Percentiles rank a stretch among this genome's conserved stretches.
Conservation (phyloP, 2,113 vertebrate species). For the Aptenodytes forsteri region DNA sequence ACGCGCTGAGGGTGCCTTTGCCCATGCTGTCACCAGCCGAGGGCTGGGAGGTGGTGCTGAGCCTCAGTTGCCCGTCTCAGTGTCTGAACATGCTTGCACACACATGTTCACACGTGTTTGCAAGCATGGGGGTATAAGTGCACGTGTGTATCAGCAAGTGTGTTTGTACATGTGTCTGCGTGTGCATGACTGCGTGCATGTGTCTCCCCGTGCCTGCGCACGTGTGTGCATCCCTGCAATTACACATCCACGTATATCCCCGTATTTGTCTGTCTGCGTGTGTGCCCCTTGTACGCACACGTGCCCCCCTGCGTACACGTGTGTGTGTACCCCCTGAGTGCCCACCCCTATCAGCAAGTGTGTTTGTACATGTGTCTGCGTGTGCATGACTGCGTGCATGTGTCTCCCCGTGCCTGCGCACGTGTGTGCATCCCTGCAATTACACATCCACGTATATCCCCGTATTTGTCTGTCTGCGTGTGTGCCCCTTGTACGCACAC, state of each 20-base stretch:
- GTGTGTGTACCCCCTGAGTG: neutral
- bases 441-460: neutral
- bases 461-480: accelerated
- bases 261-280: accelerated
- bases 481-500: neutral
- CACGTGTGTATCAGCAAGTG: neutral
- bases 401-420: neutral
- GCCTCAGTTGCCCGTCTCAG: accelerated
- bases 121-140: neutral
- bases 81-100: neutral
- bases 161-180: accelerated
- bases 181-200: too few species aligned
- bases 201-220: neutral
- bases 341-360: neutral
- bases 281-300: neutral
- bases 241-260: neutral
- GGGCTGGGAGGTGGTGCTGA: neutral
- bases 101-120: accelerated
- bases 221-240: neutral
- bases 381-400: too few species aligned
- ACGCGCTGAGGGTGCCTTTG: neutral
- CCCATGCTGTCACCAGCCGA: neutral
- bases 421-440: neutral
- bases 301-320: accelerated
- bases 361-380: accelerated